Evolutionary conservation across 92 coral and sea anemone species (phyloP).

Genomic region (Phenganax marumi): DNA sequence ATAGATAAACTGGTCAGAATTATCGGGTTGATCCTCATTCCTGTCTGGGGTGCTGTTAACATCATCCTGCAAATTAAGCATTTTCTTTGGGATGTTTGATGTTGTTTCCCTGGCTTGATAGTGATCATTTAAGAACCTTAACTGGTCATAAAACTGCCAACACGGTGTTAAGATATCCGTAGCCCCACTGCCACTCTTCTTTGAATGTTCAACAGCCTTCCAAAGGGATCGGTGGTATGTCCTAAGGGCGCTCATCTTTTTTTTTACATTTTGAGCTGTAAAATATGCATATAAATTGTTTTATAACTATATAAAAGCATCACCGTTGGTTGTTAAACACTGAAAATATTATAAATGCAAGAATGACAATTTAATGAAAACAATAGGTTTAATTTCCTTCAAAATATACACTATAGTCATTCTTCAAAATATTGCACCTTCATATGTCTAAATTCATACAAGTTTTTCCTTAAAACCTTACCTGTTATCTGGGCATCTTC

Average conservation of each 20-base stretch:
- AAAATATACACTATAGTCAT: too few species aligned
- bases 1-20: not conserved
- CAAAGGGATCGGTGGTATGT: conserved; percentile 3
- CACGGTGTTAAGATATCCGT: not conserved
- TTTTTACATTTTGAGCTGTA: not conserved
- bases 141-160: not conserved
- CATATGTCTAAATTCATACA: not conserved
- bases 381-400: too few species aligned
- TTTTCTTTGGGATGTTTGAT: not conserved
- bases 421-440: too few species aligned
- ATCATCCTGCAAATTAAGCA: not conserved
- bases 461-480: not conserved
- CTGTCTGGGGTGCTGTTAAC: not conserved
- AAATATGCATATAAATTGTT: not conserved
- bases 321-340: too few species aligned
- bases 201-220: not conserved
- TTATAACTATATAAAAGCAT: not conserved
- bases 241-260: not conserved
- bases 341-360: too few species aligned
- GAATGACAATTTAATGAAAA: too few species aligned
- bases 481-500: not conserved
- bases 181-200: conserved; percentile 4
- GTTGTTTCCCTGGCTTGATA: not conserved
- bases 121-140: not conserved
- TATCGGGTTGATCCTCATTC: not conserved